These are phyloP conservation scores for Spodoptera picta DNA, from an alignment of 2,888 invertebrate species.

Conservation along the genomic window DNA sequence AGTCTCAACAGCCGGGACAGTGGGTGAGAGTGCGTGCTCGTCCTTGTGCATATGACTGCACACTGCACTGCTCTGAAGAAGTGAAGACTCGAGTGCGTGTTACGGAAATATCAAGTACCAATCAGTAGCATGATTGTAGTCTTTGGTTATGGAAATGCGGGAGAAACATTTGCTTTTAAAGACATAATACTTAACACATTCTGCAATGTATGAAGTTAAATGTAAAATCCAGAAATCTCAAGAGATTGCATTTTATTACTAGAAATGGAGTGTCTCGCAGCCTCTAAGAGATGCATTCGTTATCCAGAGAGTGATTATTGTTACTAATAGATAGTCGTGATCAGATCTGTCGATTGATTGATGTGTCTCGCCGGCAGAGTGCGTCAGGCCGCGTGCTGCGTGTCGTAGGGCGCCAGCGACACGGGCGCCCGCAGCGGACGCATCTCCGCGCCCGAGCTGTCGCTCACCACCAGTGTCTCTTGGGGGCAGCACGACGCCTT, in stretches of 20 bases:
- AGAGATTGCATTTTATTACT: no score
- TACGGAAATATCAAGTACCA: no score
- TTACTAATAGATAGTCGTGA: not conserved
- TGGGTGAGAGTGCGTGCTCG: no score
- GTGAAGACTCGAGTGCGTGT: no score
- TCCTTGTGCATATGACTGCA: no score
- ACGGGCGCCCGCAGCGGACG: conserved; percentile 68
- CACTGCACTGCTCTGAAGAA: no score
- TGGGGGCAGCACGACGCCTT: conserved; percentile 83
- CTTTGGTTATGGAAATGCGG: conserved; percentile 32
- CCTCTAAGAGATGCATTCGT: no score
- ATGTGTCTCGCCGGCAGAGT: not conserved
- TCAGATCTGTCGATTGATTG: not conserved
- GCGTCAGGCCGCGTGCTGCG: conserved; percentile 54
- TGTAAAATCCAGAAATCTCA: no score
- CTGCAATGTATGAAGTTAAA: no score
- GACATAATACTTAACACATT: no score
- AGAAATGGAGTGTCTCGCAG: no score
- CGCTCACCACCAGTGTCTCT: conserved; percentile 78
- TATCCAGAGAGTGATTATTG: not conserved
- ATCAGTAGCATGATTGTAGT: conserved; percentile 1
- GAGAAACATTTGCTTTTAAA: not conserved
- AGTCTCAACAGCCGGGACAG: no score
- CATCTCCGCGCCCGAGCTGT: conserved; percentile 78
- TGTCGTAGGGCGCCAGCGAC: conserved; percentile 42